Conservation (phyloP, 2,888 invertebrate species). For the Biston stratarius region DNA sequence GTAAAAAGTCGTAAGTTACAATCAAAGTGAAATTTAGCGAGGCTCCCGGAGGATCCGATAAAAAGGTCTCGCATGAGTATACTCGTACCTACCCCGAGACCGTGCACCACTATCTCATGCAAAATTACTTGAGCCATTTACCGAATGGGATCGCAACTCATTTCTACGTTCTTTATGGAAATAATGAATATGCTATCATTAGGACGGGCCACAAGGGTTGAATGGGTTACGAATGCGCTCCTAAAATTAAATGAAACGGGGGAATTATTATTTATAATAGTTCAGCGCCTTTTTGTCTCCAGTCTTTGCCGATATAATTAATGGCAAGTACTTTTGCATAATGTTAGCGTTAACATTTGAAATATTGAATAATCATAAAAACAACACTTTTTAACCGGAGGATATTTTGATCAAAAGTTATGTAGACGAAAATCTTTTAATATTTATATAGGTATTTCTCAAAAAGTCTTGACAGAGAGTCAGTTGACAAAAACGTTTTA, state of each 20-base stretch:
- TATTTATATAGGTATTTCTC: too few relatives aligned
- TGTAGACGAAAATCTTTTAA: too few relatives aligned
- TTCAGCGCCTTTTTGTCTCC: background rate
- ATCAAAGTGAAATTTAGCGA: slow-evolving; percentile 41
- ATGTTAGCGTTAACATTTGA: background rate
- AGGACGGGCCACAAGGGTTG: slow-evolving; percentile 24
- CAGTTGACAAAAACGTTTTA: too few relatives aligned
- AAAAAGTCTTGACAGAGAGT: too few relatives aligned
- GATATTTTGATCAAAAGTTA: too few relatives aligned
- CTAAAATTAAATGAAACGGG: slow-evolving; percentile 35
- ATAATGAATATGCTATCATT: slow-evolving; percentile 34
- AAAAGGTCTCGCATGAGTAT: slow-evolving; percentile 30
- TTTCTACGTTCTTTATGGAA: slow-evolving; percentile 23
- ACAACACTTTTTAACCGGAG: background rate
- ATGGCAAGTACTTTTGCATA: slow-evolving; percentile 6
- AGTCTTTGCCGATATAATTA: background rate
- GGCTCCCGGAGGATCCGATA: slow-evolving; percentile 34
- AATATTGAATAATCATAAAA: background rate
- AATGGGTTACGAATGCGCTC: slow-evolving; percentile 33
- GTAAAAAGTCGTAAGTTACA: slow-evolving; percentile 40
- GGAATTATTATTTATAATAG: slow-evolving; percentile 20
- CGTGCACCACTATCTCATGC: slow-evolving; percentile 39
- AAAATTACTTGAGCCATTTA: slow-evolving; percentile 39
- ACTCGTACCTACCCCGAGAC: slow-evolving; percentile 30
- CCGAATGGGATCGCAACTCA: slow-evolving; percentile 24